Conservation (phyloP, 1,140 invertebrate genomes). For the Drosophila suzukii region DNA sequence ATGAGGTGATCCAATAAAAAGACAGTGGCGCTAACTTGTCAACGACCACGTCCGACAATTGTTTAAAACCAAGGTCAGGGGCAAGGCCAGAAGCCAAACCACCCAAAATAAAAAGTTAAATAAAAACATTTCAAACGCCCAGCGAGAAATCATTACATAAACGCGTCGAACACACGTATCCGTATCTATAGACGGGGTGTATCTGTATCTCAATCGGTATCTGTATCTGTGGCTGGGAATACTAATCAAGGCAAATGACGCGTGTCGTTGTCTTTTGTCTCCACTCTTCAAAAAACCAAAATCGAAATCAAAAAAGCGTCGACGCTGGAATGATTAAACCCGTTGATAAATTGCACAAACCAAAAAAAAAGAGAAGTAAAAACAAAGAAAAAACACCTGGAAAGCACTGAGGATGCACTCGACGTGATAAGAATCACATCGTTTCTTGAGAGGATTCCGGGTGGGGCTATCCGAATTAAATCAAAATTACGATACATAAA, state of each 20-base stretch:
- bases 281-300: conserved; percentile 34
- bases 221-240: conserved; percentile 34
- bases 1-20: conserved; percentile 30
- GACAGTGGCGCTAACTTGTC: conserved; percentile 40
- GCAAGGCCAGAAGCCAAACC: conserved; percentile 31
- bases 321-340: conserved; percentile 28
- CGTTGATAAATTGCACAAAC: conserved; percentile 28
- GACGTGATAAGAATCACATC: conserved; percentile 48
- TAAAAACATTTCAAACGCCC: conserved; percentile 24
- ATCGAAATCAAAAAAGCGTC: conserved; percentile 25
- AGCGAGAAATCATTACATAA: conserved; percentile 33
- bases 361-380: neutral
- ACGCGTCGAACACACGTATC: conserved; percentile 13
- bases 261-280: conserved; percentile 63
- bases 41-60: conserved; percentile 35
- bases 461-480: neutral
- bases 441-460: conserved; percentile 5
- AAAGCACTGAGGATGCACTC: conserved; percentile 27
- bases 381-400: conserved; percentile 11
- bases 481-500: too few species aligned
- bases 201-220: conserved; percentile 17
- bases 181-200: conserved; percentile 23
- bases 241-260: conserved; percentile 73
- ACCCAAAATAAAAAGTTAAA: conserved; percentile 13
- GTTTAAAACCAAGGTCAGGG: conserved; percentile 36